Evolutionary conservation across 2,797 vertebrate genomes (phyloP).

Genomic region (Takifugu ocellatus): DNA sequence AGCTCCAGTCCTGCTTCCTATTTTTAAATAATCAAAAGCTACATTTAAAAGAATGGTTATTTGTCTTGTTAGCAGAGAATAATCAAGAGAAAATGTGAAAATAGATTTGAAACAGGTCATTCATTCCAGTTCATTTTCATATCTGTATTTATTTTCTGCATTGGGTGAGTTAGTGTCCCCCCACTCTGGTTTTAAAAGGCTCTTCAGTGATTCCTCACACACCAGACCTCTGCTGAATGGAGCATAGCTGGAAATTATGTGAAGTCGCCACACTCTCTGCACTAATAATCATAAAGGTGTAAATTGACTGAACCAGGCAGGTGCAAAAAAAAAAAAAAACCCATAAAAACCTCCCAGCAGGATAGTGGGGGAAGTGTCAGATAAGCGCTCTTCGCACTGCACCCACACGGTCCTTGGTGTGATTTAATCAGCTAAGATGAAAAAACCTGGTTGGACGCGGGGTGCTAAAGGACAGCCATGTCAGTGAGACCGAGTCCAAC

Average conservation of each 20-base stretch:
- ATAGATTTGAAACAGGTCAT: conserved; percentile 1
- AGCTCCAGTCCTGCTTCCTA: conserved; percentile 11
- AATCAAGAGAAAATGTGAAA: conserved; percentile 2
- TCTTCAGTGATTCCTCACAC: neutral
- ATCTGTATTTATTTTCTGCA: neutral
- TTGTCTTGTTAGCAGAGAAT: conserved; percentile 5
- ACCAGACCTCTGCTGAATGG: conserved; percentile 26
- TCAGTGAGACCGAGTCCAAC: conserved; percentile 24
- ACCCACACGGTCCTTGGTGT: conserved; percentile 56
- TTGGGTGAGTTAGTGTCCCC: neutral
- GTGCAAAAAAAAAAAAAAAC: conserved; percentile 40
- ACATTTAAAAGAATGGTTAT: conserved; percentile 9
- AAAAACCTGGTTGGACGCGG: conserved; percentile 48
- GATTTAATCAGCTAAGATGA: conserved; percentile 57
- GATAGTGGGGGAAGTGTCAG: conserved; percentile 51
- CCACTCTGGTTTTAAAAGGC: neutral
- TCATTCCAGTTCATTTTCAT: conserved; percentile 9
- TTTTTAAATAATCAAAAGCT: conserved; percentile 2
- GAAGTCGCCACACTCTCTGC: conserved; percentile 39
- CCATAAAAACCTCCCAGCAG: conserved; percentile 11
- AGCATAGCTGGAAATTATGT: conserved; percentile 27
- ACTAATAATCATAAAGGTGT: conserved; percentile 58
- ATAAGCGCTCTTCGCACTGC: conserved; percentile 39
- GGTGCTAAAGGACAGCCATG: conserved; percentile 28
- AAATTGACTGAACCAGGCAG: conserved; percentile 58